These are phyloP conservation scores for Molossus molossus DNA, from an alignment of 2,797 vertebrate species.

Conservation along the genomic window DNA sequence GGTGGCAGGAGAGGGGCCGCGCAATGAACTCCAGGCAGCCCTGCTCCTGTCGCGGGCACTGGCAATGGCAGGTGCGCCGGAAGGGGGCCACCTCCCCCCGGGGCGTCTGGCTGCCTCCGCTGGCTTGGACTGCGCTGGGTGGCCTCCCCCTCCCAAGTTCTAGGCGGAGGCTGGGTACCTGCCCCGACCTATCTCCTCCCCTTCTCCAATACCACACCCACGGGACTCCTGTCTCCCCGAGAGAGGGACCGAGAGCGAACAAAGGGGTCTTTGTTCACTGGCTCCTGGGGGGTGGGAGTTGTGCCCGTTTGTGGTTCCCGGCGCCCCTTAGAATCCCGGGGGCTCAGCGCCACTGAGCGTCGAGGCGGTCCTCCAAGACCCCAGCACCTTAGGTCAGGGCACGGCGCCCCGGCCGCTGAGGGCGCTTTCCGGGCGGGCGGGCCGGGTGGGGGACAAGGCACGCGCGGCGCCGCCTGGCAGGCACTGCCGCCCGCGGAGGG, in stretches of 20 bases:
- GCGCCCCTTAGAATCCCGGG: neutral
- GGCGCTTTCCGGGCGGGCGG: neutral
- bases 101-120: neutral
- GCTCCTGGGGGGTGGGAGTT: slow-evolving; percentile 74
- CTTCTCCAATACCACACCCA: slow-evolving; percentile 79
- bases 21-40: neutral
- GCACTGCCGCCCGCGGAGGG: neutral
- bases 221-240: slow-evolving; percentile 74
- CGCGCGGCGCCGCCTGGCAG: slow-evolving; percentile 3
- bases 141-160: slow-evolving; percentile 35
- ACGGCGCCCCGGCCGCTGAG: slow-evolving; percentile 58
- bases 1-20: neutral
- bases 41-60: neutral
- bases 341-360: neutral
- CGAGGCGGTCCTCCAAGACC: neutral
- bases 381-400: slow-evolving; percentile 62
- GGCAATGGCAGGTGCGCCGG: slow-evolving; percentile 6
- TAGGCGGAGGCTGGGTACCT: slow-evolving; percentile 74
- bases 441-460: neutral
- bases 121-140: neutral
- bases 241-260: slow-evolving; percentile 78
- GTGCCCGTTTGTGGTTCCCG: neutral
- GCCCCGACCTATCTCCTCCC: slow-evolving; percentile 81
- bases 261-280: slow-evolving; percentile 86
- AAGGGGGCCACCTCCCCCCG: slow-evolving; percentile 10